Evolutionary conservation across 2,113 vertebrate genomes (phyloP).

Genomic region (zebrafish (Danio rerio)): GRCz12tu NC_133194.1:37218501-37219000

Average conservation of each 20-base stretch:
- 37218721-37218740: neutral
- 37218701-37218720: neutral
- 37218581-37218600: no score
- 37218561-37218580: no score
- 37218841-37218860: constrained; percentile 96
- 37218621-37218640: no score
- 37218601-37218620: no score
- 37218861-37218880: constrained; percentile 91
- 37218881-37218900: constrained; percentile 91
- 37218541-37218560: no score
- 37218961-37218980: constrained; percentile 94
- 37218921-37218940: constrained; percentile 98
- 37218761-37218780: neutral
- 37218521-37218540: no score
- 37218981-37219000: constrained; percentile 92
- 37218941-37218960: constrained; percentile 98
- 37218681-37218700: no score
- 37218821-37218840: constrained; percentile 14
- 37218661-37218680: no score
- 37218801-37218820: neutral
- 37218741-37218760: neutral
- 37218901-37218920: constrained; percentile 98
- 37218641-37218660: no score
- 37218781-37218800: neutral
- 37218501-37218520: no score